phyloP scores from a whole-genome alignment of 2,797 vertebrate genomes.

The Ctenopoma multispine region DNA sequence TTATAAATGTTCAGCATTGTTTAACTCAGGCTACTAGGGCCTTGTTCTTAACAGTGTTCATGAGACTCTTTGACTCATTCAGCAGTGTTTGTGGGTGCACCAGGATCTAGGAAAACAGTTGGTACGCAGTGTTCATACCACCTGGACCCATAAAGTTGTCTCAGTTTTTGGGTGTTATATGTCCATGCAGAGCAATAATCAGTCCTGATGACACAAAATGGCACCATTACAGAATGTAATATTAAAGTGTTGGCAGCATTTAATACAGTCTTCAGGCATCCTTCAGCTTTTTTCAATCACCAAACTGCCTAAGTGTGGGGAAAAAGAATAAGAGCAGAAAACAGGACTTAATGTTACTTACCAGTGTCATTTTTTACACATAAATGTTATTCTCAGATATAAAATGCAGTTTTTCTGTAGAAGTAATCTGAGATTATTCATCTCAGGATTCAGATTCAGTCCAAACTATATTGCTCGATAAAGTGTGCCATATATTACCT shows the following conservation, averaged over 20 bases:
- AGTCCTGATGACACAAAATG: constrained; percentile 52
- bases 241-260: constrained; percentile 50
- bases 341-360: constrained; percentile 25
- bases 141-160: constrained; percentile 43
- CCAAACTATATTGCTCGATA: not conserved
- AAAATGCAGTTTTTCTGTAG: constrained; percentile 7
- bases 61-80: constrained; percentile 46
- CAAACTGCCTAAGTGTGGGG: constrained; percentile 17
- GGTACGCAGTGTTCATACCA: constrained; percentile 36
- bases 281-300: not conserved
- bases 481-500: constrained; percentile 34
- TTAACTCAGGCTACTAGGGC: constrained; percentile 34
- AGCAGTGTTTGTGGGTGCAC: constrained; percentile 44
- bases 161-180: constrained; percentile 43
- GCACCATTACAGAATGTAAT: constrained; percentile 45
- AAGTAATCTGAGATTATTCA: too few relatives aligned
- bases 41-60: constrained; percentile 30
- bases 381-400: constrained; percentile 14
- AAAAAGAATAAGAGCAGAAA: constrained; percentile 38
- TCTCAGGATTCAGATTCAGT: constrained; percentile 31
- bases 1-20: constrained; percentile 41
- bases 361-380: constrained; percentile 5
- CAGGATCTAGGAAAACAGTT: constrained; percentile 32
- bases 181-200: constrained; percentile 57
- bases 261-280: too few relatives aligned